Conservation (phyloP, 1,140 invertebrate genomes). For the Drosophila kohkoa region DNA sequence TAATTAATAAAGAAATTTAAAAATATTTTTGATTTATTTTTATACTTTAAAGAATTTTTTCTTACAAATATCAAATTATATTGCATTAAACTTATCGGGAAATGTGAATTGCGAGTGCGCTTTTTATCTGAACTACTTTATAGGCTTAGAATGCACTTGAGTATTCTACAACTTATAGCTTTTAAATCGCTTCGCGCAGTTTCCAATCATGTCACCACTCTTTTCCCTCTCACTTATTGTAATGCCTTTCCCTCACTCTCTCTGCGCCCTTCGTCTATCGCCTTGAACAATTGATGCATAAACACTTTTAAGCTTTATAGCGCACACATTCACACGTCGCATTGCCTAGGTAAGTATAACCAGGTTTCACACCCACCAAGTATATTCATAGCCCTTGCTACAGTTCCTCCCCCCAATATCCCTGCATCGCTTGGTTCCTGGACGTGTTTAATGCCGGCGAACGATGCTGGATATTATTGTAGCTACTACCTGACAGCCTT, state of each 20-base stretch:
- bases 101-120: background rate
- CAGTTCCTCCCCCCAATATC: background rate
- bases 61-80: too few relatives aligned
- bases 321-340: slow-evolving; percentile 75
- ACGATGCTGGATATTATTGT: slow-evolving; percentile 53
- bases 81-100: too few relatives aligned
- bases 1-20: too few relatives aligned
- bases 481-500: slow-evolving; percentile 52
- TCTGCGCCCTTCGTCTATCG: too few relatives aligned
- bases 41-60: too few relatives aligned
- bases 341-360: slow-evolving; percentile 43
- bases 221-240: background rate
- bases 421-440: background rate
- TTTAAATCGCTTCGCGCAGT: slow-evolving; percentile 26
- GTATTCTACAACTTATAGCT: slow-evolving; percentile 33
- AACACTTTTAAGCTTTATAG: slow-evolving; percentile 82
- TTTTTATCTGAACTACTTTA: slow-evolving; percentile 2
- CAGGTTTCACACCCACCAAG: slow-evolving; percentile 34
- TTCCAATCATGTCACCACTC: slow-evolving; percentile 8
- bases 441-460: slow-evolving; percentile 47
- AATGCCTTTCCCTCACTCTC: background rate
- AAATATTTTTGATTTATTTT: too few relatives aligned
- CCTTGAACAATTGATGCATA: slow-evolving; percentile 62
- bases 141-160: slow-evolving; percentile 9
- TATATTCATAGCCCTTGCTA: slow-evolving; percentile 2